Evolutionary conservation across 2,113 vertebrate genomes (phyloP).

Genomic region (Ophthalmolycus amberensis): DNA sequence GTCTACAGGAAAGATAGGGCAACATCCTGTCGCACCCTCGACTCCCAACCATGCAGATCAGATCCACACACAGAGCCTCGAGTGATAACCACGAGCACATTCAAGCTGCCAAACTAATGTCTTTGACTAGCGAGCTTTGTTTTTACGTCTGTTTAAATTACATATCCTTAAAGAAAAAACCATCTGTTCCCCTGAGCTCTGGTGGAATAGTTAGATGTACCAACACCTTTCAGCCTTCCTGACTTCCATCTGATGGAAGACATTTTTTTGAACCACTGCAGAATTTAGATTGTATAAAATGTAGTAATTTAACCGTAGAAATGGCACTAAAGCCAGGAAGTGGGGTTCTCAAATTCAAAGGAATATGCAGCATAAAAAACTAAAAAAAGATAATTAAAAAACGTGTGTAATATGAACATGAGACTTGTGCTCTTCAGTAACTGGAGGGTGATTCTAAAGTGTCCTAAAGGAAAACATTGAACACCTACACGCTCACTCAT

Average conservation of each 20-base stretch:
- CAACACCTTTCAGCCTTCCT: not conserved
- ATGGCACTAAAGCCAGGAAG: no score
- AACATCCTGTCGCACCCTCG: slow-evolving; percentile 57
- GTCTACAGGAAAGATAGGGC: slow-evolving; percentile 32
- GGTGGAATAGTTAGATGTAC: not conserved
- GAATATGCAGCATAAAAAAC: not conserved
- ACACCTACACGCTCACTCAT: slow-evolving; percentile 4
- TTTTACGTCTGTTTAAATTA: not conserved
- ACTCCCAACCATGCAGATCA: slow-evolving; percentile 12
- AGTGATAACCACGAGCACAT: not conserved
- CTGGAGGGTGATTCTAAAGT: not conserved
- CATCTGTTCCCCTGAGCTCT: not conserved
- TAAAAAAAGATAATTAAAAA: not conserved
- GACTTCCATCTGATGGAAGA: not conserved
- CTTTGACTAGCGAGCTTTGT: slow-evolving; percentile 1
- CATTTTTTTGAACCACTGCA: not conserved
- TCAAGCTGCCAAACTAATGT: not conserved
- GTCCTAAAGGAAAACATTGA: not conserved
- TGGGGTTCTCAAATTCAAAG: not conserved
- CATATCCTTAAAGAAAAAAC: not conserved
- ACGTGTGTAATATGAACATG: not conserved
- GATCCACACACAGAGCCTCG: not conserved
- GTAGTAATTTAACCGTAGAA: not conserved
- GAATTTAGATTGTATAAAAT: not conserved
- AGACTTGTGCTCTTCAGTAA: not conserved